phyloP scores from a whole-genome alignment of 2,113 vertebrate genomes.

The Mobula birostris region DNA sequence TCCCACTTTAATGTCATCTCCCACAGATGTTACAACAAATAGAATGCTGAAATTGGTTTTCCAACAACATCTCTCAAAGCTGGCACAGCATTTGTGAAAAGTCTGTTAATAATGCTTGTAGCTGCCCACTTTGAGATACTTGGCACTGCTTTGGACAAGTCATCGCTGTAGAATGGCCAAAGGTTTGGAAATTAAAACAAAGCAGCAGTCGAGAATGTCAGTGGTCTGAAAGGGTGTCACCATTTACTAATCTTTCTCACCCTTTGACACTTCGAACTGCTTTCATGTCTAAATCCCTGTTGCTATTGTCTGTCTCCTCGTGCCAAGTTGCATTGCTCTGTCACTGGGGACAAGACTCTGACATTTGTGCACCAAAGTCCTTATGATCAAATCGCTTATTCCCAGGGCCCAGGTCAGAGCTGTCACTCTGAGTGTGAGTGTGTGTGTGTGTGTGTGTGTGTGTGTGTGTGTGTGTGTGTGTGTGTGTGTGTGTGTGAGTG shows the following conservation, averaged over 20 bases:
- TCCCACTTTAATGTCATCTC: neutral
- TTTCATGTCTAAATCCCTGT: neutral
- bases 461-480: too few species aligned
- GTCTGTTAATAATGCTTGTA: neutral
- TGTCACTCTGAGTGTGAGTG: neutral
- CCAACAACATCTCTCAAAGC: neutral
- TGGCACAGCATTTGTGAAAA: neutral
- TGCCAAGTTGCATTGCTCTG: too few species aligned
- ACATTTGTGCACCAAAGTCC: neutral
- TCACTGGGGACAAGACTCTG: neutral
- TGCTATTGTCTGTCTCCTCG: neutral
- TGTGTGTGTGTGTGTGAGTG: neutral
- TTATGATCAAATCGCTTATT: neutral
- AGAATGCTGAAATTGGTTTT: neutral
- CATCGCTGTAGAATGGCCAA: neutral
- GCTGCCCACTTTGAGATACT: neutral
- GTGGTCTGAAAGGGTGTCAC: neutral
- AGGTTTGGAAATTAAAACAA: neutral
- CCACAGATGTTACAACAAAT: neutral
- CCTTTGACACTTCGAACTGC: neutral
- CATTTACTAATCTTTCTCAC: neutral
- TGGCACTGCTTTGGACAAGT: neutral
- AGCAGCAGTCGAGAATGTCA: neutral
- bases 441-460: too few species aligned
- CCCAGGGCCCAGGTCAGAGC: neutral